These are phyloP conservation scores for Sinopyrophorus schimmeli DNA, from an alignment of 2,888 invertebrate species.

Conservation along the genomic window DNA sequence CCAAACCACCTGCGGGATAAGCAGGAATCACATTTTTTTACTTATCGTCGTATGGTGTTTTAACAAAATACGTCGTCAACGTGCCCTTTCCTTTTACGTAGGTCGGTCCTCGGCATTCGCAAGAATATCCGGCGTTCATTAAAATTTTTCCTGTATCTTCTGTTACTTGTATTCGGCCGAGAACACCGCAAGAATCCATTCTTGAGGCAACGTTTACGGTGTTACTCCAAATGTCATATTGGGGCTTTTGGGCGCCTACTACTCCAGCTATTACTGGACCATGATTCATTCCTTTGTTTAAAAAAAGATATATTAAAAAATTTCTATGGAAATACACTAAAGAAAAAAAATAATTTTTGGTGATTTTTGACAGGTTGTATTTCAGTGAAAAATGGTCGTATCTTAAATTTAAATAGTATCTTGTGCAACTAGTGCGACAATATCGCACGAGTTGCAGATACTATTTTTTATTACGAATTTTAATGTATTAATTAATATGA, in stretches of 20 bases:
- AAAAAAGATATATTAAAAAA: slow-evolving; percentile 18
- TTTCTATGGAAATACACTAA: no score
- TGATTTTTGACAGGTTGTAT: no score
- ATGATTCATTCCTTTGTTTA: slow-evolving; percentile 74
- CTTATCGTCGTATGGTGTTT: slow-evolving; percentile 75
- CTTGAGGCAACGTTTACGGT: slow-evolving; percentile 96
- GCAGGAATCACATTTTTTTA: slow-evolving; percentile 30
- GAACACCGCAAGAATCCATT: slow-evolving; percentile 95
- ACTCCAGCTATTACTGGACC: slow-evolving; percentile 96
- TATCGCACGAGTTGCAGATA: no score
- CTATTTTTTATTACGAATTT: no score
- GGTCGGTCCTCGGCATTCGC: slow-evolving; percentile 90
- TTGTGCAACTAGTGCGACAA: no score
- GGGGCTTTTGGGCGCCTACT: slow-evolving; percentile 96
- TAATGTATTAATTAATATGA: no score
- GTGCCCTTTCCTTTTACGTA: slow-evolving; percentile 95
- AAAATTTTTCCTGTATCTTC: slow-evolving; percentile 82
- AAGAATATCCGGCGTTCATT: slow-evolving; percentile 81
- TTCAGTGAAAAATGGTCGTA: no score
- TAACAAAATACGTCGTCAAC: slow-evolving; percentile 88
- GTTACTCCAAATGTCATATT: slow-evolving; percentile 99
- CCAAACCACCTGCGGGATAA: slow-evolving; percentile 1
- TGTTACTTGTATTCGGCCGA: slow-evolving; percentile 85
- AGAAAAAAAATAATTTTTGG: no score
- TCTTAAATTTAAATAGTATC: no score